Conservation (phyloP, 2,113 vertebrate genomes). For the Odocoileus virginianus region DNA sequence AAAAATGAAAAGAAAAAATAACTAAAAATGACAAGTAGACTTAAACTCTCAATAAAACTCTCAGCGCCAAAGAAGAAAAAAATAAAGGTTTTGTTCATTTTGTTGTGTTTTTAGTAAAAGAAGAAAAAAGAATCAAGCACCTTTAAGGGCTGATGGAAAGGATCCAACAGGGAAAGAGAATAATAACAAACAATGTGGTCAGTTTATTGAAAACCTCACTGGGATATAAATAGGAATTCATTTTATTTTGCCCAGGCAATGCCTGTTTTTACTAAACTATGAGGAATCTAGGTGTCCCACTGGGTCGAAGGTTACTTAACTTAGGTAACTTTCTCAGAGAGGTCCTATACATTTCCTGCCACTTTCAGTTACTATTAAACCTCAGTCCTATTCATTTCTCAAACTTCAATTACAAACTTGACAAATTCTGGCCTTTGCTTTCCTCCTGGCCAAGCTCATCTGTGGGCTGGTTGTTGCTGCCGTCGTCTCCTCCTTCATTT, state of each 20-base stretch:
- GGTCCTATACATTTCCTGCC: not conserved
- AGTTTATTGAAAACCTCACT: not conserved
- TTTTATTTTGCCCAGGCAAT: not conserved
- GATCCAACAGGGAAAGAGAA: not conserved
- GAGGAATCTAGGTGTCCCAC: not conserved
- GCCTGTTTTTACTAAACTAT: not conserved
- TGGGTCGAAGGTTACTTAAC: not conserved
- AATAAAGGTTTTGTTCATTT: not conserved
- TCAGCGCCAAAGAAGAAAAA: not conserved
- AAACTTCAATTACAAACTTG: not conserved
- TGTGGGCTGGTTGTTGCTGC: too few relatives aligned
- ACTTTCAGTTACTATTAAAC: not conserved
- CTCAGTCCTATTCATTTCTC: not conserved
- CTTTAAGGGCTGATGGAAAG: not conserved
- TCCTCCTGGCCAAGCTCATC: not conserved
- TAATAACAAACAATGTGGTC: not conserved
- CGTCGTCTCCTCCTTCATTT: not conserved
- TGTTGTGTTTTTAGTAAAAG: not conserved
- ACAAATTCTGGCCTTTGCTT: not conserved
- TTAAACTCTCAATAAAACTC: not conserved
- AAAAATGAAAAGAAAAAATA: not conserved
- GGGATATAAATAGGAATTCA: not conserved
- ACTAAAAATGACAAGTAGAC: not conserved
- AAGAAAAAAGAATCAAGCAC: not conserved
- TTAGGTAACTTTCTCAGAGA: not conserved